Conservation (phyloP, 2,113 vertebrate genomes). For the Marmota monax region DNA sequence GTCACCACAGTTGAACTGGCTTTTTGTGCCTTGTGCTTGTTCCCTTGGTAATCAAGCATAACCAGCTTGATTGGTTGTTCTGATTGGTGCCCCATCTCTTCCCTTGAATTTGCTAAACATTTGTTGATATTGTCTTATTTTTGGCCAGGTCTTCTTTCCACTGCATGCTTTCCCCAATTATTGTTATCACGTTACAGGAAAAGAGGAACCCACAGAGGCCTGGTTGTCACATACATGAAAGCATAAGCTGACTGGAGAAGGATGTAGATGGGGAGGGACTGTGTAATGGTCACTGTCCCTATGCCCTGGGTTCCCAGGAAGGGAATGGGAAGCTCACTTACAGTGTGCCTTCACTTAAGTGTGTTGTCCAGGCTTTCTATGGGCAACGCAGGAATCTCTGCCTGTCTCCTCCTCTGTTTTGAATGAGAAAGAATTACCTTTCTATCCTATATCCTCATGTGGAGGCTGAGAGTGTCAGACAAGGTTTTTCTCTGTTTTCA, state of each 20-base stretch:
- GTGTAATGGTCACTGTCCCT: not conserved
- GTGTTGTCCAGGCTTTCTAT: not conserved
- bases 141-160: not conserved
- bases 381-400: not conserved
- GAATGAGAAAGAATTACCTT: not conserved
- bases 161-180: not conserved
- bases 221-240: not conserved
- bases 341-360: not conserved
- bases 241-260: not conserved
- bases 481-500: not conserved
- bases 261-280: not conserved
- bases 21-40: not conserved
- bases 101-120: not conserved
- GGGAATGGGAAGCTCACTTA: too few relatives aligned
- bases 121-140: conserved; percentile 24
- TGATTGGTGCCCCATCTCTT: not conserved
- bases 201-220: not conserved
- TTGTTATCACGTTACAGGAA: not conserved
- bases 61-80: not conserved
- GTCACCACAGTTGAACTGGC: not conserved
- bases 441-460: not conserved
- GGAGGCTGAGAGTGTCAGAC: not conserved
- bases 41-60: not conserved
- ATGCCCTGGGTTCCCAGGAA: not conserved
- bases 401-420: not conserved